A percentile compares a stretch with the other conserved stretches of the same genome.
These are phyloP conservation scores for Uloborus plumipes DNA, from an alignment of 2,888 invertebrate species.

Conservation along the genomic window DNA sequence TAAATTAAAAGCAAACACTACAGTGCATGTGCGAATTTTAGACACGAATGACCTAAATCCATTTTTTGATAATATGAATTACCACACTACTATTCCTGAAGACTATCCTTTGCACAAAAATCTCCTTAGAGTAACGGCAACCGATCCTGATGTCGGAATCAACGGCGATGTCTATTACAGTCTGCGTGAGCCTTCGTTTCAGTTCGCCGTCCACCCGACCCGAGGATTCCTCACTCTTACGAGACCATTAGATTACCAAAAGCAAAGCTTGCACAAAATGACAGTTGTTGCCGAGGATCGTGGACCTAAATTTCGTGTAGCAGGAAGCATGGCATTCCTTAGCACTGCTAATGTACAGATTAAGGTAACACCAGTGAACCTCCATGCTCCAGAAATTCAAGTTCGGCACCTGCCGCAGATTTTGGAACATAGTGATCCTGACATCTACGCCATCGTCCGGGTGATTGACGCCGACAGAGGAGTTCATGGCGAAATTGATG, in stretches of 20 bases:
- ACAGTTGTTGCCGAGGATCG: conserved; percentile 87
- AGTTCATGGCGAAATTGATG: conserved; percentile 85
- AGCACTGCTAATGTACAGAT: conserved; percentile 77
- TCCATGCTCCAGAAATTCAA: conserved; percentile 86
- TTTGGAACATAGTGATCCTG: conserved; percentile 78
- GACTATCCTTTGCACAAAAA: conserved; percentile 88
- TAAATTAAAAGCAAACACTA: conserved; percentile 79
- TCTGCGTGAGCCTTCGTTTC: conserved; percentile 74
- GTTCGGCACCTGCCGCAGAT: conserved; percentile 85
- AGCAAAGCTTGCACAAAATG: conserved; percentile 74
- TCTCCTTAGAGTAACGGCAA: conserved; percentile 80
- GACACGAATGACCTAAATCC: conserved; percentile 95
- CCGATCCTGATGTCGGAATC: conserved; percentile 95
- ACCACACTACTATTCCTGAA: conserved; percentile 87
- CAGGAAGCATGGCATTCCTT: conserved; percentile 34
- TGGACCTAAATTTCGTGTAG: conserved; percentile 76
- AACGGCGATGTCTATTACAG: conserved; percentile 98
- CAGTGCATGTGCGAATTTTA: conserved; percentile 80
- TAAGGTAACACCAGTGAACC: conserved; percentile 80
- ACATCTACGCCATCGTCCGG: conserved; percentile 89
- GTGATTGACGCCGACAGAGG: conserved; percentile 88
- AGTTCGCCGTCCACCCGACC: conserved; percentile 93
- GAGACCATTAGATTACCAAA: conserved; percentile 76
- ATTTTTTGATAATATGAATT: conserved; percentile 88
- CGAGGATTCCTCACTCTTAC: conserved; percentile 89